Percentiles rank a stretch among this genome's conserved stretches.
These are phyloP conservation scores for Romanogobio albipinnatus DNA, from an alignment of 2,113 vertebrate species.

Conservation along the genomic window DNA sequence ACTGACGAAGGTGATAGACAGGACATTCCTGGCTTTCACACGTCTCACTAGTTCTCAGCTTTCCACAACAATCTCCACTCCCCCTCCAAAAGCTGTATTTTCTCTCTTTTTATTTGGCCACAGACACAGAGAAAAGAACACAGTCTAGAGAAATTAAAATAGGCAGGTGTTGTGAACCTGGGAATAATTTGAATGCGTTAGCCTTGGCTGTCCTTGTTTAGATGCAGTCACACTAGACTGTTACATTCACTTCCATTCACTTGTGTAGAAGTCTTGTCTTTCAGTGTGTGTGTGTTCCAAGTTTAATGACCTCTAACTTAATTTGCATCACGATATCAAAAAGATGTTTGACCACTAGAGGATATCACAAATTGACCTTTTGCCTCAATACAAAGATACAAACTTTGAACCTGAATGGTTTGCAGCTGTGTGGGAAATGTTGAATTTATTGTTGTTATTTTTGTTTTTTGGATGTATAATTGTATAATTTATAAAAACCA, in stretches of 20 bases:
- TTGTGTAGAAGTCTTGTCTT: background rate
- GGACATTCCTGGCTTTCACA: constrained; percentile 28
- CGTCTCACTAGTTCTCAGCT: constrained; percentile 20
- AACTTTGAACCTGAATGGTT: background rate
- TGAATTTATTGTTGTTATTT: background rate
- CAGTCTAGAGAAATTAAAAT: constrained; percentile 13
- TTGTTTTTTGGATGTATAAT: too few species aligned
- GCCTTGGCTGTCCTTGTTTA: background rate
- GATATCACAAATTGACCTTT: background rate
- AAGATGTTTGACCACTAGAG: background rate
- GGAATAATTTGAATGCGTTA: constrained; percentile 38
- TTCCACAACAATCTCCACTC: background rate
- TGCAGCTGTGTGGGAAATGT: background rate
- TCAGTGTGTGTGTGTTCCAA: background rate
- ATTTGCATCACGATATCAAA: background rate
- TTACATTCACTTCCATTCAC: background rate
- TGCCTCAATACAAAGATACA: background rate
- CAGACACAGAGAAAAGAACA: constrained; percentile 6
- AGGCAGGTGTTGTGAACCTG: constrained; percentile 45
- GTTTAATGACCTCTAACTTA: background rate
- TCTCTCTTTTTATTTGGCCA: constrained; percentile 18
- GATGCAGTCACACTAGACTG: background rate
- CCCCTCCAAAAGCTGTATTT: background rate
- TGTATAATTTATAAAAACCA: background rate
- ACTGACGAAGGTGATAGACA: constrained; percentile 12